These are phyloP conservation scores for Sminthurinus aureus DNA, from an alignment of 2,888 invertebrate species.

Conservation along the genomic window DNA sequence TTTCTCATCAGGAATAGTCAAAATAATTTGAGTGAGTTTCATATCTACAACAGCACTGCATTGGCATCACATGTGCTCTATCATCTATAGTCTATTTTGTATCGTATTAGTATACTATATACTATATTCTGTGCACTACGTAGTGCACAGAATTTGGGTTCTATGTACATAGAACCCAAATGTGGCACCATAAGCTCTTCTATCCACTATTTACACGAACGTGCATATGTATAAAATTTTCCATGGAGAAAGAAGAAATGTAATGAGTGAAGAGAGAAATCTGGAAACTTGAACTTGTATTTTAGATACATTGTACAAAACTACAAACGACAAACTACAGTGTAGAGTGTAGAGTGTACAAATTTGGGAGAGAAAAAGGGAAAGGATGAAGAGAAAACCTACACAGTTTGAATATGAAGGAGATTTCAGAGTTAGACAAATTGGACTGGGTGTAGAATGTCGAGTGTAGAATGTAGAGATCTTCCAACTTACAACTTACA, in stretches of 20 bases:
- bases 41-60: not conserved
- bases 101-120: no score
- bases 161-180: no score
- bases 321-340: no score
- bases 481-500: slow-evolving; percentile 11
- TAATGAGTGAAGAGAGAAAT: not conserved
- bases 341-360: no score
- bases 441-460: not conserved
- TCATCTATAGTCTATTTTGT: no score
- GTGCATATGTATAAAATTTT: not conserved
- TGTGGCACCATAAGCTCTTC: no score
- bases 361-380: not conserved
- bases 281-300: no score
- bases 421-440: slow-evolving; percentile 33
- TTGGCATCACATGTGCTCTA: no score
- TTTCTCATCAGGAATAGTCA: not conserved
- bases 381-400: not conserved
- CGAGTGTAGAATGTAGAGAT: not conserved
- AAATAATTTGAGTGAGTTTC: not conserved
- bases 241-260: not conserved
- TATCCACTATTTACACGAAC: no score
- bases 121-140: no score
- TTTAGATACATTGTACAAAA: no score
- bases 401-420: slow-evolving; percentile 15
- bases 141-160: no score